Evolutionary conservation across 2,797 vertebrate species (phyloP).

Genomic region (Perodicticus potto): DNA sequence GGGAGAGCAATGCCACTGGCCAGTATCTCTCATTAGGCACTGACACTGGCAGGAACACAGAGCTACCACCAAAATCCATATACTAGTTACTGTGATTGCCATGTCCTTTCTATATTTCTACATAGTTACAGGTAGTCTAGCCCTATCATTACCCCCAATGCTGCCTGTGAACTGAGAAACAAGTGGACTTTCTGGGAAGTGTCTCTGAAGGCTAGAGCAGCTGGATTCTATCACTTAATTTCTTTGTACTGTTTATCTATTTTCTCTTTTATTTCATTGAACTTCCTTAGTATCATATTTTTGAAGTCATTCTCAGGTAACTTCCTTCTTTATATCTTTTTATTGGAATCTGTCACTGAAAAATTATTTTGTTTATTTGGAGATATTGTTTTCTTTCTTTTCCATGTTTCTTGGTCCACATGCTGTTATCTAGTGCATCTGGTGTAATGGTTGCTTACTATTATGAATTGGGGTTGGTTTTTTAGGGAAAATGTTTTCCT

Average conservation of each 20-base stretch:
- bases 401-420: too few species aligned
- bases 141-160: background rate
- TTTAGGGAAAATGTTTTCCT: too few species aligned
- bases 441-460: too few species aligned
- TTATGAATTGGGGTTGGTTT: too few species aligned
- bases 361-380: too few species aligned
- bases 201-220: background rate
- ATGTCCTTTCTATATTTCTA: background rate
- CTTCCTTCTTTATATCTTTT: too few species aligned
- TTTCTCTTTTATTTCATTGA: background rate
- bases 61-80: background rate
- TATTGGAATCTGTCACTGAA: too few species aligned
- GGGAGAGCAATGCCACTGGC: too few species aligned
- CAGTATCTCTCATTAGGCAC: background rate
- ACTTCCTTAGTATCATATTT: too few species aligned
- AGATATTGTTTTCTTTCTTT: too few species aligned
- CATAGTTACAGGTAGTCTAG: background rate
- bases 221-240: background rate
- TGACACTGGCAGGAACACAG: background rate
- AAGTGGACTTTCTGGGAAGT: background rate
- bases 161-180: background rate
- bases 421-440: too few species aligned
- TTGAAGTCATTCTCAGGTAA: too few species aligned
- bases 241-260: background rate
- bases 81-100: background rate